Evolutionary conservation across 1,140 invertebrate genomes (phyloP).

Genomic region (Delia radicum): DNA sequence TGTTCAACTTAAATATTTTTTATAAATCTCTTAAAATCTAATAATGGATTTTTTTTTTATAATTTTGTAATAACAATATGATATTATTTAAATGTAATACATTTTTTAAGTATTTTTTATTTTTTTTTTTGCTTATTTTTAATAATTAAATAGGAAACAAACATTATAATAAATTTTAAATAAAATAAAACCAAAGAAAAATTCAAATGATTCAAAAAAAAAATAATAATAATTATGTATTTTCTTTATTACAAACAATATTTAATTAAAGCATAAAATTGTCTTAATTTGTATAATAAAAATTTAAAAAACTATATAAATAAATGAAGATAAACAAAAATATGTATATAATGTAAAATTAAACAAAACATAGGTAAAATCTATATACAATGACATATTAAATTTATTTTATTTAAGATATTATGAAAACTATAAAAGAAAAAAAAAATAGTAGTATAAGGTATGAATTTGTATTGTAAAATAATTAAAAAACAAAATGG

Average conservation of each 20-base stretch:
- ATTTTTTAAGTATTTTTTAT: neutral
- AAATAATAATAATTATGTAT: neutral
- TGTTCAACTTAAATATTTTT: neutral
- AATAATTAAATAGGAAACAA: neutral
- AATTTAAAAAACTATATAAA: neutral
- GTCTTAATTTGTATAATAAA: neutral
- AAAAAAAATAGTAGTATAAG: too few relatives aligned
- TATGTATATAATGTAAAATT: neutral
- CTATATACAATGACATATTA: constrained; percentile 2
- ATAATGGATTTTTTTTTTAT: neutral
- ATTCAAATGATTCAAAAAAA: neutral
- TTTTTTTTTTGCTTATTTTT: neutral
- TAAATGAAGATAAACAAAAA: neutral
- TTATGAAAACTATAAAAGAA: too few relatives aligned
- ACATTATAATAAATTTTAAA: neutral
- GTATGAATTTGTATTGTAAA: neutral
- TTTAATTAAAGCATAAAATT: neutral
- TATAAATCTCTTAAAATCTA: neutral
- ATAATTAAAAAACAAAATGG: neutral
- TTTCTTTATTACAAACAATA: neutral
- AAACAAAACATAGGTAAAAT: neutral
- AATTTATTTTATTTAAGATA: too few relatives aligned
- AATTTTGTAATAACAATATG: neutral
- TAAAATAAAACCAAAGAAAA: neutral
- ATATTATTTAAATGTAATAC: neutral